Evolutionary conservation across 2,888 invertebrate genomes (phyloP), one percentile per base, ranked within the genome.

Genomic region (Diachrysia chrysitis): DNA sequence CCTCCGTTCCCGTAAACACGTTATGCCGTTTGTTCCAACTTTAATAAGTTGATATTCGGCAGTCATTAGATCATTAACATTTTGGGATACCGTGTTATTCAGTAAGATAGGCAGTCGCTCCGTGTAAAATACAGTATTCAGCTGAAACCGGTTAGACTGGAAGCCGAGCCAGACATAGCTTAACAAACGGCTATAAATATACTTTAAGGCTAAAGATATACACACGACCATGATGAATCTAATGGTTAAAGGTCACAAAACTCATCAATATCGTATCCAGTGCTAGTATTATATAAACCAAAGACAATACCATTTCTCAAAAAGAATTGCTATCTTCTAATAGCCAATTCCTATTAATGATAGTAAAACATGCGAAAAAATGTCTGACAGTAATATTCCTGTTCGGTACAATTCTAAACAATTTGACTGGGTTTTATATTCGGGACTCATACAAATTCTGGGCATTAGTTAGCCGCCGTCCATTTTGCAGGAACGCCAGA

Each of bases 381-480:
- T 23, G 6, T 54, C 58, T 17, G 32, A 63, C 35, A 32, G 56
- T 60, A 75, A 75, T 61, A 63, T 75, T 59, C 64, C 21, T 70
- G 61, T 46, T n/a, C n/a, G n/a, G n/a, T 46, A 7, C 46, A n/a
- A 37, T 60, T 5, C 32, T 35, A 48, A 48, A 55, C 56, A 60
- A 51, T 37, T 19, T 19, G 55, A 54, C 37, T 19, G 14, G 46
- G 6, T 14, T 57, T 71, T 82, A 75, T 68, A 79, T 82, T 79
- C 29, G 58, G 54, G 69, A 54, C 71, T 71, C 63, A 66, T 75
- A 82, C 76, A 71, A 71, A 76, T 79, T 76, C 64, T 51, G 56
- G 51, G 57, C 80, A 82, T 79, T 75, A 66, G 72, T 82, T 76
- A 82, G 66, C 29, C 53, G 46, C 58, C 51, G 75, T 51, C 69